These are phyloP conservation scores for Xestia rhomboidea DNA, from an alignment of 2,888 invertebrate genomes.

Conservation along the genomic window DNA sequence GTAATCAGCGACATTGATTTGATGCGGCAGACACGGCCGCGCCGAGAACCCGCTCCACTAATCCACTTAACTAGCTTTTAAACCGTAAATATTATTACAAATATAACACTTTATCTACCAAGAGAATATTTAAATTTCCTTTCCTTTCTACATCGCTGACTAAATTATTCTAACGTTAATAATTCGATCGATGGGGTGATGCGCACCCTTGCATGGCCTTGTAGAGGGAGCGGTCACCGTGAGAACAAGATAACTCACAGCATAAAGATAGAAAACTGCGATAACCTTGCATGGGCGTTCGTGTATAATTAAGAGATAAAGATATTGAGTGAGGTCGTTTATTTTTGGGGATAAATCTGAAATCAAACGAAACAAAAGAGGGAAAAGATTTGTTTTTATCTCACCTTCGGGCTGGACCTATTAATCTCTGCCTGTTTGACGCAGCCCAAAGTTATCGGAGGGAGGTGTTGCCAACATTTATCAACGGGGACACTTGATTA, in stretches of 20 bases:
- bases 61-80: conserved; percentile 62
- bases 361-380: conserved; percentile 42
- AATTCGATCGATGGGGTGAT: conserved; percentile 59
- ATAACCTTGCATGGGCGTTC: conserved; percentile 16
- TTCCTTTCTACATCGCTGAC: conserved; percentile 25
- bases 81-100: conserved; percentile 59
- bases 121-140: conserved; percentile 53
- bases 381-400: conserved; percentile 54
- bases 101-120: conserved; percentile 47
- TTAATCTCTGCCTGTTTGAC: conserved; percentile 60
- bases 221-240: conserved; percentile 42
- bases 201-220: conserved; percentile 58
- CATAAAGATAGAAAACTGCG: conserved; percentile 33
- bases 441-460: conserved; percentile 52
- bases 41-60: conserved; percentile 57
- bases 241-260: conserved; percentile 50
- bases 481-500: conserved; percentile 51
- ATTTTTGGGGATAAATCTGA: conserved; percentile 46
- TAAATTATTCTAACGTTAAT: conserved; percentile 56
- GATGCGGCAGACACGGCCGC: conserved; percentile 53
- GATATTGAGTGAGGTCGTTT: conserved; percentile 31
- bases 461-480: conserved; percentile 50
- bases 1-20: conserved; percentile 65
- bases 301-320: conserved; percentile 55
- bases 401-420: conserved; percentile 52